A percentile compares a stretch with the other conserved stretches of the same genome.
Conservation (phyloP, 2,797 vertebrate species). For the Anas georgica region DNA sequence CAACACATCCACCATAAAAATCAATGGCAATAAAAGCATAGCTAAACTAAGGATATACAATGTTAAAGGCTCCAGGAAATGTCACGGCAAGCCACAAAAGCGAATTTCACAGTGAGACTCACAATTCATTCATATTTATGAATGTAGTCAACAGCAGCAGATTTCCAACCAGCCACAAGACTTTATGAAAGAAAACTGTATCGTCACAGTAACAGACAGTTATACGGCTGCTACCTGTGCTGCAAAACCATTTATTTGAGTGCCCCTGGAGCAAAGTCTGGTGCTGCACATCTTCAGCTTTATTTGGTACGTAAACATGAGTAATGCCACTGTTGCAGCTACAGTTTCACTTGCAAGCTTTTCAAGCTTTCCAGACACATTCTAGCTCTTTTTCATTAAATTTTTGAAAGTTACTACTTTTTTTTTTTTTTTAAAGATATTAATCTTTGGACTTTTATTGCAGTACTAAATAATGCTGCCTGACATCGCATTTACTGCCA, state of each 20-base stretch:
- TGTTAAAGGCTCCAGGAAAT: background rate
- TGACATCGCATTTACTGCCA: background rate
- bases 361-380: background rate
- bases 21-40: background rate
- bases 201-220: background rate
- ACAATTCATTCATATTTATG: background rate
- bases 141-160: background rate
- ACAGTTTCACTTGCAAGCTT: background rate
- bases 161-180: background rate
- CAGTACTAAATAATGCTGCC: background rate
- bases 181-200: background rate
- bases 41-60: background rate
- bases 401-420: background rate
- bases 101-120: background rate
- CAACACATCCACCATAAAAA: background rate
- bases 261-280: background rate
- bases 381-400: background rate
- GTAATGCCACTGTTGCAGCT: background rate
- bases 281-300: background rate
- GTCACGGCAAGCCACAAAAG: background rate
- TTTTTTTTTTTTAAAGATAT: background rate
- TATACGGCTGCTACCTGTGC: background rate
- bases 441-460: background rate
- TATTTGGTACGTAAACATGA: background rate
- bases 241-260: background rate